Evolutionary conservation across 2,113 vertebrate genomes (phyloP), one percentile per base, ranked within the genome.

Genomic region (Podiceps cristatus): DNA sequence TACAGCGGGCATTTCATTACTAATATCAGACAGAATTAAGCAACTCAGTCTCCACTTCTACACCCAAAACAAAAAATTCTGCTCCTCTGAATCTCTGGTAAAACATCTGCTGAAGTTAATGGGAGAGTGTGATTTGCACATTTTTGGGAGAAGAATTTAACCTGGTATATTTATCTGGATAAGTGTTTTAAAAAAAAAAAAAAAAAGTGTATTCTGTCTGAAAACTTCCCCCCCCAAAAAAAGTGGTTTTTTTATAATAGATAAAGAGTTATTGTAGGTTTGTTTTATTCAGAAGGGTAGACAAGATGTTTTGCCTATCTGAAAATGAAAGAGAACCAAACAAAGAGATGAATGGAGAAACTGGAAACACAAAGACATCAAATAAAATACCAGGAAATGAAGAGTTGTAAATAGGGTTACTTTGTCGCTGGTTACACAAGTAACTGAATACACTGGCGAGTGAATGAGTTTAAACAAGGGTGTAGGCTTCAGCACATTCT

Each of bases 401-500:
- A 98, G 92, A 92, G 95, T 69, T 94, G 91, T 80, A 90, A 97
- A 97, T 87, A 78, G 93, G 96, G 82, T 96, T 97, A 91, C 82
- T 96, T 87, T 97, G 95, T 96, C 68, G 3, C 37, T 81, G 66
- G 98, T 94, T 97, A 92, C 72, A 69, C 77, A 97, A 96, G 97
- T 97, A 98, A 98, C 47, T 86, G 90, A 98, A 98, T 96, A 97
- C 93, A 87, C 73, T 68, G 86, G 79, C 2, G 40, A 95, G 81
- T 92, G 86, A 97, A 94, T 88, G 91, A 97, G 91, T 95, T 97
- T 97, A 97, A 98, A 98, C 64, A 97, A 96, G 96, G 96, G 94
- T 98, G 97, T 94, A 97, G 95, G 96, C 97, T 96, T 94, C 95
- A 97, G 96, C 77, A 97, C 85, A 92, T 97, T 98, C 96, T 96